Percentiles rank a stretch among this genome's conserved stretches.
phyloP scores from a whole-genome alignment of 2,113 vertebrate species.

The Indicator indicator region DNA sequence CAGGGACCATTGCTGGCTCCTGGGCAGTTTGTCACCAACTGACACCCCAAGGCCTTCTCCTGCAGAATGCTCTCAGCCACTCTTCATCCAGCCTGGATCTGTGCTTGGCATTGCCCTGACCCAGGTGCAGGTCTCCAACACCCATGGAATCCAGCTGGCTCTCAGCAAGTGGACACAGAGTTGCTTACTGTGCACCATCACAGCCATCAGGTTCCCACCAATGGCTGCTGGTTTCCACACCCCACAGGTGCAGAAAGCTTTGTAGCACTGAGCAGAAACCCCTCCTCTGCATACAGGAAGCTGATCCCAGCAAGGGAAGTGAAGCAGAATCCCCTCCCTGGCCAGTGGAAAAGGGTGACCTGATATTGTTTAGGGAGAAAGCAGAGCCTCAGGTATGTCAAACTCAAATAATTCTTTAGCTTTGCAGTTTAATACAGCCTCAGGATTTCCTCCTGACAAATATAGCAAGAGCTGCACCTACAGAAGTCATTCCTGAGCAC shows the following conservation, averaged over 20 bases:
- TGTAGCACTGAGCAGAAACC: background rate
- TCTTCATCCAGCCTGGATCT: no score
- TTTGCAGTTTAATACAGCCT: slow-evolving; percentile 54
- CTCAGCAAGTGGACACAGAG: background rate
- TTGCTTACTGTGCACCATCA: background rate
- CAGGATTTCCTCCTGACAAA: slow-evolving; percentile 64
- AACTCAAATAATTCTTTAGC: slow-evolving; percentile 23
- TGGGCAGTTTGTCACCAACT: no score
- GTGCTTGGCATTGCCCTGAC: no score
- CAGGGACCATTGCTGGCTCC: no score
- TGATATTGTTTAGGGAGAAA: slow-evolving; percentile 1
- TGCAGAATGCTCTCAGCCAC: no score
- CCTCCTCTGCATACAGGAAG: background rate
- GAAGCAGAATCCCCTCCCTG: background rate
- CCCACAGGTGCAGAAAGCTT: background rate
- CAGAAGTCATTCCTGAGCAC: background rate
- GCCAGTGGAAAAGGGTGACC: background rate
- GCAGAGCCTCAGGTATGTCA: background rate
- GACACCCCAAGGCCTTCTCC: no score
- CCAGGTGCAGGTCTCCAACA: background rate
- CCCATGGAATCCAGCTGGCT: background rate
- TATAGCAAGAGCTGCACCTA: slow-evolving; percentile 17
- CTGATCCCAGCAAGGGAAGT: background rate
- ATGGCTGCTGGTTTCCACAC: background rate
- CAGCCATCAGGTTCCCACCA: background rate